Conservation (phyloP, 2,888 invertebrate species). For the Disparrhopalites patrizii region DNA sequence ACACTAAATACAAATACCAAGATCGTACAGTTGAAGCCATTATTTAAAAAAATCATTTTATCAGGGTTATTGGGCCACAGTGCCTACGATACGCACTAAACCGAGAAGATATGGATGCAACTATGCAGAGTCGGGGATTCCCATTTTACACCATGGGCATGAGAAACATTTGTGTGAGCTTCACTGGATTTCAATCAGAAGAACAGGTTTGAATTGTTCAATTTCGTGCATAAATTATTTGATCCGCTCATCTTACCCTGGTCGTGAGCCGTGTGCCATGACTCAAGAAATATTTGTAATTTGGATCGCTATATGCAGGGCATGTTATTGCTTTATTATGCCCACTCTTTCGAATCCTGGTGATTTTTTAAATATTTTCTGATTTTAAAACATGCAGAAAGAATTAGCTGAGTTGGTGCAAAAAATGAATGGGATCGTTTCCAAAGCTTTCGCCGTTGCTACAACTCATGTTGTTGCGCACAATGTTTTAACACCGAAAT, state of each 20-base stretch:
- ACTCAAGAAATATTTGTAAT: too few relatives aligned
- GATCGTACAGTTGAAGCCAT: too few relatives aligned
- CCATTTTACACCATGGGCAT: conserved; percentile 80
- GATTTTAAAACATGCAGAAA: neutral
- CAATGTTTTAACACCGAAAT: conserved; percentile 32
- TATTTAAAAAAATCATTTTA: too few relatives aligned
- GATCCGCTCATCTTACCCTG: too few relatives aligned
- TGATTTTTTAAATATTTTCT: neutral
- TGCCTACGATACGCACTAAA: conserved; percentile 59
- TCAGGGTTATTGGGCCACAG: conserved; percentile 75
- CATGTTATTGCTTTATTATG: conserved; percentile 10
- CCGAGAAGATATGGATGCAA: neutral
- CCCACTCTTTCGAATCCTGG: neutral
- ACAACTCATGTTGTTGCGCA: conserved; percentile 44
- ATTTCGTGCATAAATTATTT: too few relatives aligned
- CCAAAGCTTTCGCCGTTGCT: conserved; percentile 28
- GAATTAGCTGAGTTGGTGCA: conserved; percentile 21
- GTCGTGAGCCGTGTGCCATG: too few relatives aligned
- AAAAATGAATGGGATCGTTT: conserved; percentile 40
- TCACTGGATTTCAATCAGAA: conserved; percentile 56
- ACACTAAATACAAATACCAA: too few relatives aligned
- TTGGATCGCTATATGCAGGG: too few relatives aligned
- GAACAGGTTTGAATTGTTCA: conserved; percentile 44
- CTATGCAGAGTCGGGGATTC: conserved; percentile 69
- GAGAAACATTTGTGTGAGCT: conserved; percentile 65